These are phyloP conservation scores for Phortica magna DNA, from an alignment of 2,888 invertebrate species.

Conservation along the genomic window DNA sequence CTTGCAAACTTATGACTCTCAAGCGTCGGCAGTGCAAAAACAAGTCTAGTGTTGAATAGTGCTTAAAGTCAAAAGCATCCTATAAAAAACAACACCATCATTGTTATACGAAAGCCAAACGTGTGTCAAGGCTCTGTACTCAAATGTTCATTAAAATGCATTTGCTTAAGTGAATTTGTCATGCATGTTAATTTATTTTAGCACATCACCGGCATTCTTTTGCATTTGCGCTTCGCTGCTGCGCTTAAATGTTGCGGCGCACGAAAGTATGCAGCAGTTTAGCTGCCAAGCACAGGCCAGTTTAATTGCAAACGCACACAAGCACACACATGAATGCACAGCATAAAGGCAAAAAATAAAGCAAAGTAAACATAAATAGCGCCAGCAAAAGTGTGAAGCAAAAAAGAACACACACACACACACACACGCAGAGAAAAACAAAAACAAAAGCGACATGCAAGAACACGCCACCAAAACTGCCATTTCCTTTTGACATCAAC, in stretches of 20 bases:
- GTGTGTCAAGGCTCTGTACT: background rate
- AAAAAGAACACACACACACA: too few species aligned
- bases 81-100: background rate
- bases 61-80: background rate
- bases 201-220: background rate
- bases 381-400: background rate
- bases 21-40: background rate
- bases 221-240: background rate
- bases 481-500: too few species aligned
- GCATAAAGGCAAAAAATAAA: background rate
- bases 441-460: too few species aligned
- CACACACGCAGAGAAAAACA: too few species aligned
- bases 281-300: constrained; percentile 27
- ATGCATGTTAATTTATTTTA: background rate
- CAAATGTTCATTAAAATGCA: constrained; percentile 17
- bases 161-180: constrained; percentile 14
- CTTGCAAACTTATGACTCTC: constrained; percentile 7
- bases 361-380: background rate
- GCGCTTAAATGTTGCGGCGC: constrained; percentile 36
- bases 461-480: too few species aligned
- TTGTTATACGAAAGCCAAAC: background rate
- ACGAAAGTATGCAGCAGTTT: constrained; percentile 53
- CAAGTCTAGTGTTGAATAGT: background rate
- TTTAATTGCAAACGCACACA: constrained; percentile 26
- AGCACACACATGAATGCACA: constrained; percentile 20